Conservation (phyloP, 2,888 invertebrate genomes). For the Deilephila elpenor region DNA sequence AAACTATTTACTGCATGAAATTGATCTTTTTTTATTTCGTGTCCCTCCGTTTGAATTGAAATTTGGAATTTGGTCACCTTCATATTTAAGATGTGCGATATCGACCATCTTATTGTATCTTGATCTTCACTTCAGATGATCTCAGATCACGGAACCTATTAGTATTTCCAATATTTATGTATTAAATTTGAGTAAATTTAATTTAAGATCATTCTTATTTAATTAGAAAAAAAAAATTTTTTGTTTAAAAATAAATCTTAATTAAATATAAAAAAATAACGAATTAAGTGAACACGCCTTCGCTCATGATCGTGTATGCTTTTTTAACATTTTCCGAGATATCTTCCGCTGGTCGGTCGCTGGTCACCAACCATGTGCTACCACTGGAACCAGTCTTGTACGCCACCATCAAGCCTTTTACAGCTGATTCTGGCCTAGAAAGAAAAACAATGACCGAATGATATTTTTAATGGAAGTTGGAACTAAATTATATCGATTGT, state of each 20-base stretch:
- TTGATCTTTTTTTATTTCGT: slow-evolving; percentile 20
- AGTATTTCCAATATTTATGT: too few relatives aligned
- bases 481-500: too few relatives aligned
- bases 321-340: slow-evolving; percentile 62
- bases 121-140: too few relatives aligned
- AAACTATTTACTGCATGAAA: slow-evolving; percentile 81
- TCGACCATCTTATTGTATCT: too few relatives aligned
- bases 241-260: too few relatives aligned
- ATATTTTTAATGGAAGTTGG: too few relatives aligned
- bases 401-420: slow-evolving; percentile 59
- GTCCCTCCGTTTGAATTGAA: too few relatives aligned
- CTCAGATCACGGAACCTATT: too few relatives aligned
- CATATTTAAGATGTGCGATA: too few relatives aligned
- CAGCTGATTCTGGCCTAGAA: slow-evolving; percentile 64
- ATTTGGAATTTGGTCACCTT: too few relatives aligned
- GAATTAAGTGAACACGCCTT: slow-evolving; percentile 49
- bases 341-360: slow-evolving; percentile 63
- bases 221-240: not conserved
- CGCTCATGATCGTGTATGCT: slow-evolving; percentile 59
- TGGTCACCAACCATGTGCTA: slow-evolving; percentile 69
- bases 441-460: slow-evolving; percentile 27
- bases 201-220: too few relatives aligned
- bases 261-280: not conserved
- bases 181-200: too few relatives aligned
- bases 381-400: slow-evolving; percentile 61